Conservation (phyloP, 1,140 invertebrate genomes). For the Triops longicaudatus region DNA sequence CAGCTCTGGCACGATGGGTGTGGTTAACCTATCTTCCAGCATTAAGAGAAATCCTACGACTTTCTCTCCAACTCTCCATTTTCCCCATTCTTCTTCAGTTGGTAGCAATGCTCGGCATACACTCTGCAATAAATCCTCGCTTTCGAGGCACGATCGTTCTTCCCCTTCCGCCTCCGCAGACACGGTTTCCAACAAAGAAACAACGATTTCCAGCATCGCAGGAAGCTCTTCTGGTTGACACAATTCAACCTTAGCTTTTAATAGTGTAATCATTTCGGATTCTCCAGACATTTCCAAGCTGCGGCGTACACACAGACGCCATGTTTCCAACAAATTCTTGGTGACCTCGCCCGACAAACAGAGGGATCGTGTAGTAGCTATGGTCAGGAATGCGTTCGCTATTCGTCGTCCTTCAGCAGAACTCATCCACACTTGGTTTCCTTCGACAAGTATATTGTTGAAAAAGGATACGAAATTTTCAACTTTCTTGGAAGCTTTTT, state of each 20-base stretch:
- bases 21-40: neutral
- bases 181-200: neutral
- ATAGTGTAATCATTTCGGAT: neutral
- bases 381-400: neutral
- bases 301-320: neutral
- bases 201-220: neutral
- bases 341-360: neutral
- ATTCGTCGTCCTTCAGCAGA: neutral
- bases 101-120: neutral
- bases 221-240: neutral
- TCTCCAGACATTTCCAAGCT: neutral
- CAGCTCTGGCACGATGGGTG: neutral
- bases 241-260: neutral
- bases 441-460: neutral
- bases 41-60: neutral
- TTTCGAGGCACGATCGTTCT: neutral
- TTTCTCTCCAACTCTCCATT: neutral
- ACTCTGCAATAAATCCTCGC: neutral
- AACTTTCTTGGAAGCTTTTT: neutral
- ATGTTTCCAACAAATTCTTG: constrained; percentile 13
- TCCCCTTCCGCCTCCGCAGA: neutral
- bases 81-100: neutral
- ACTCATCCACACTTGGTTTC: neutral
- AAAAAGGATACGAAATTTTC: neutral
- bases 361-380: neutral